These are phyloP conservation scores for Epizoanthus fatuus DNA, from an alignment of 92 coral and sea anemone species.

Conservation along the genomic window DNA sequence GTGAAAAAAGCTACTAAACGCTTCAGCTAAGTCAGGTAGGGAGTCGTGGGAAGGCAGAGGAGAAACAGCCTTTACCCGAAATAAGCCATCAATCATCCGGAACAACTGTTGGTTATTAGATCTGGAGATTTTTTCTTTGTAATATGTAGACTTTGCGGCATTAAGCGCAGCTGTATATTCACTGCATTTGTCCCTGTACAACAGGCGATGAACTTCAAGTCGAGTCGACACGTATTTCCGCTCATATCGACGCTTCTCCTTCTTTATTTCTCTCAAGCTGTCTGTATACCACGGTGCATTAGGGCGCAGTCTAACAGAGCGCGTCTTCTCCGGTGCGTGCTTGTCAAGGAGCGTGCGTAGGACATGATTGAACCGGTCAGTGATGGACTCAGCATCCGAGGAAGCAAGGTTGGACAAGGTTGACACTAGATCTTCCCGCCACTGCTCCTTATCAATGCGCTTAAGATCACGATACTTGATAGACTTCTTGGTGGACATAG, in stretches of 20 bases:
- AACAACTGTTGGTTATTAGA: no score
- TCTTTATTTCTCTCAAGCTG: background rate
- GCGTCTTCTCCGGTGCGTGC: constrained; percentile 43
- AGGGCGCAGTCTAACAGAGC: constrained; percentile 29
- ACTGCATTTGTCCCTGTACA: constrained; percentile 40
- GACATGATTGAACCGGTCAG: constrained; percentile 31
- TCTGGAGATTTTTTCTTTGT: no score
- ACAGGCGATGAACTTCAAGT: constrained; percentile 27
- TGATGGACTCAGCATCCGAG: background rate
- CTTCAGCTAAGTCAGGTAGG: background rate
- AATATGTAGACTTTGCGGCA: background rate
- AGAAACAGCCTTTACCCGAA: no score
- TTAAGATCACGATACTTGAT: constrained; percentile 23
- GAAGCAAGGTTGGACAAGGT: background rate
- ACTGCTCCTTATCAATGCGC: constrained; percentile 23
- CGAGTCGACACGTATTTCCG: constrained; percentile 25
- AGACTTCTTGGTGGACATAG: constrained; percentile 29
- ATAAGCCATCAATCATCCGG: no score
- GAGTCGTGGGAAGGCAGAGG: no score
- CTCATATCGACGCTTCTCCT: constrained; percentile 28
- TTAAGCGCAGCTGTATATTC: constrained; percentile 26
- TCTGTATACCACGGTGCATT: constrained; percentile 52
- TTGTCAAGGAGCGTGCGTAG: constrained; percentile 21
- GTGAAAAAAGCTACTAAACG: constrained; percentile 12
- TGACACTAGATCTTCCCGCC: constrained; percentile 15